Evolutionary conservation across 2,797 vertebrate species (phyloP), one percentile per base, ranked within the genome.

Genomic region (Esox lucius): DNA sequence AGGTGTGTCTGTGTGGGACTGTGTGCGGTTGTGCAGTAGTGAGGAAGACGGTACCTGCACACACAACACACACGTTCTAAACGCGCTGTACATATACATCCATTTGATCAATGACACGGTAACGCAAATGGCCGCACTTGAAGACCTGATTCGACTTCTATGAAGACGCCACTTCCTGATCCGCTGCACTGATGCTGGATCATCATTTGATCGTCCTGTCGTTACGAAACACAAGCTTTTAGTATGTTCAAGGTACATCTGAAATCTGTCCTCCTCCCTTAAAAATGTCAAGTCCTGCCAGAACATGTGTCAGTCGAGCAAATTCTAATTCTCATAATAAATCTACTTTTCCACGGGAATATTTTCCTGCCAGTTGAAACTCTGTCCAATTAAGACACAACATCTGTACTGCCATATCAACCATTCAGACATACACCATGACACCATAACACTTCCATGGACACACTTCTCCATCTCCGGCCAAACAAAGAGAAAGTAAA

Each of bases 401-500:
- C 56, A 22, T 24, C 56, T 59, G 22, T 59, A 31, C 26, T 65
- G 28, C 16, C 62, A 65, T 11, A 2, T 31, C 53, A 70, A 35
- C 64, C 64, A 19, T 62, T 68, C 70, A 35, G 68, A 62, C 46
- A 67, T 31, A 46, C 24, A 64, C 5, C n/a, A 65, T 33, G 28
- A n/a, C 66, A 9, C 51, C 33, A 35, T 75, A 53, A 33, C 62
- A 31, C 62, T 17, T 28, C 28, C 62, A 65, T 2, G 31, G 31
- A 31, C 31, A 16, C 31, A 65, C 15, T 19, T 65, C 26, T 65
- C 62, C 2, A 15, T 19, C 6, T 65, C 15, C 28, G 16, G 22
- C 53, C 62, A 31, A 17, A 15, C 28, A 28, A 12, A 28, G 53
- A 28, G 5, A 65, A 19, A 65, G 28, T 9, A 2, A 65, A 65